A percentile compares a stretch with the other conserved stretches of the same genome.
Conservation (phyloP, 2,113 vertebrate species). For the Uria lomvia region DNA sequence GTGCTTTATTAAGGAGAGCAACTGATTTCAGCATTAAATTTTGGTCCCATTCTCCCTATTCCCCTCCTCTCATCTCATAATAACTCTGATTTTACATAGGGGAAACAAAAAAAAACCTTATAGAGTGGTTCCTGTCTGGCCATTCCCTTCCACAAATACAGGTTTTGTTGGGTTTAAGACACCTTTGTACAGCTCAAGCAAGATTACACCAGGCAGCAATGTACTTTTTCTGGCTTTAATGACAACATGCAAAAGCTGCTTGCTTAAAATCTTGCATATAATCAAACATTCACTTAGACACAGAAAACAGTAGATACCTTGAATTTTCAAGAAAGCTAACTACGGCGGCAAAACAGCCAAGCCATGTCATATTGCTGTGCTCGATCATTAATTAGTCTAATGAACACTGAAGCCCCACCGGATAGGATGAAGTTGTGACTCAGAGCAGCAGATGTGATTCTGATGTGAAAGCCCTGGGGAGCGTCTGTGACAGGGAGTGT, state of each 20-base stretch:
- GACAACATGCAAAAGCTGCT: background rate
- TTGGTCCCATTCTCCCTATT: background rate
- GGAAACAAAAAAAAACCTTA: background rate
- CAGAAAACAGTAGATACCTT: background rate
- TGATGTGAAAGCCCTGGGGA: constrained; percentile 32
- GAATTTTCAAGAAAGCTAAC: background rate
- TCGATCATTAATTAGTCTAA: constrained; percentile 36
- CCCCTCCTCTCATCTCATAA: background rate
- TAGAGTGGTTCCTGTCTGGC: background rate
- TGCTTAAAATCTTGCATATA: background rate
- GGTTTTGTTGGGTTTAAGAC: background rate
- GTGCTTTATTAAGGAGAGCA: background rate
- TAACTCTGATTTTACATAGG: background rate
- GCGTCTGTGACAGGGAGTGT: background rate
- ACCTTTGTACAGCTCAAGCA: background rate
- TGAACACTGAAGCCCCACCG: background rate
- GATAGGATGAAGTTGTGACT: constrained; percentile 22
- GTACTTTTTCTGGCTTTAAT: background rate
- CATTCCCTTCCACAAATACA: background rate
- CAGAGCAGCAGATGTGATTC: constrained; percentile 42
- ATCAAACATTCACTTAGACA: background rate
- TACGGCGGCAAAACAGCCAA: background rate
- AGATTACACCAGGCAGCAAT: background rate
- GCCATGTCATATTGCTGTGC: background rate
- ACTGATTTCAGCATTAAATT: background rate